A percentile compares a stretch with the other conserved stretches of the same genome.
Evolutionary conservation across 2,888 invertebrate species (phyloP).

Genomic region (Platycnemis pennipes): DNA sequence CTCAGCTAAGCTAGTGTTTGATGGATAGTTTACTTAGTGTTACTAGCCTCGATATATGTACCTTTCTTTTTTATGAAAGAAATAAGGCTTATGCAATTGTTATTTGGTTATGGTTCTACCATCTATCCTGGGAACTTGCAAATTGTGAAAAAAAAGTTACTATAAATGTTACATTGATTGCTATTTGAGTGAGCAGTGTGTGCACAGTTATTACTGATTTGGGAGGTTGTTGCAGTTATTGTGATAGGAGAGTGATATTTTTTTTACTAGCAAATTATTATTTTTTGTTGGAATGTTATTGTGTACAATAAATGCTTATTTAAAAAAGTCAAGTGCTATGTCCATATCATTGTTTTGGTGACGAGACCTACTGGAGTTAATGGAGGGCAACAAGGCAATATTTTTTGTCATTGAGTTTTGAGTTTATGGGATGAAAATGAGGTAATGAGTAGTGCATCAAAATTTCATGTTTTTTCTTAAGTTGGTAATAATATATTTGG

Average conservation of each 20-base stretch:
- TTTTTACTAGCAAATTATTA: not conserved
- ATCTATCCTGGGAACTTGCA: not conserved
- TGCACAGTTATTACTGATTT: not conserved
- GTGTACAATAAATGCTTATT: not conserved
- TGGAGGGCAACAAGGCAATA: no score
- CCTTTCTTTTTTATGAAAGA: not conserved
- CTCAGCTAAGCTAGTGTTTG: not conserved
- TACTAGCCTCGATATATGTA: not conserved
- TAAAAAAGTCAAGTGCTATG: no score
- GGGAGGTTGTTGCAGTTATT: constrained; percentile 41
- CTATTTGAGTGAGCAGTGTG: not conserved
- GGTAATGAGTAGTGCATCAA: no score
- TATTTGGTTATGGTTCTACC: not conserved
- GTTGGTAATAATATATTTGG: no score
- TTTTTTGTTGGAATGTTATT: constrained; percentile 55
- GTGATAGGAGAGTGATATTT: constrained; percentile 66
- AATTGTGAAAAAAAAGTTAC: not conserved
- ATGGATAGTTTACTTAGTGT: not conserved
- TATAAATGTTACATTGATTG: not conserved
- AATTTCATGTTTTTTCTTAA: no score
- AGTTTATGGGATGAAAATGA: no score
- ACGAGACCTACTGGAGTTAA: no score
- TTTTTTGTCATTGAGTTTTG: no score
- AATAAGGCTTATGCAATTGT: not conserved
- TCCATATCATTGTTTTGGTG: no score